Evolutionary conservation across 2,797 vertebrate species (phyloP), one percentile per base, ranked within the genome.

Genomic region (Gallirallus australis): DNA sequence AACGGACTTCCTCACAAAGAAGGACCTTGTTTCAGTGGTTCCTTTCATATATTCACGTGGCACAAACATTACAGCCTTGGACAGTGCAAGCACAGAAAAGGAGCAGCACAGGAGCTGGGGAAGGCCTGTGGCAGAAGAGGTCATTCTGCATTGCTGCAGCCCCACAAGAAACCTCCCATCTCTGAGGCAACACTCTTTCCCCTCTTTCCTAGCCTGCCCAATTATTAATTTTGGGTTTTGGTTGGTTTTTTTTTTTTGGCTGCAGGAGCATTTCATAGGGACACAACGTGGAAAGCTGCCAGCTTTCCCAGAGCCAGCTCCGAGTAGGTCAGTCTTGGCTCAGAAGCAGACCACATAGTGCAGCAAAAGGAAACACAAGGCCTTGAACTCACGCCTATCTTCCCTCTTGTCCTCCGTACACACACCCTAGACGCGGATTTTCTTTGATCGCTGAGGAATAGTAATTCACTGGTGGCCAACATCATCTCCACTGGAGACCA

Each of bases 281-380:
- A 94, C 66, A 78, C 50, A 66, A 56, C 6, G 5, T 91, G 96
- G 96, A 94, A 73, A 53, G 42, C 73, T 65, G 94, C 82, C 95
- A 97, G 82, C 56, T 50, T 82, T 73, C 72, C 83, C 83, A 48
- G 79, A 89, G 94, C 94, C 94, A 97, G 59, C 73, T 92, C 82
- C 0, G 69, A 94, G 82, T 53, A 95, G 94, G 91, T 95, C 96
- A 96, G 90, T 63, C 83, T 92, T 95, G 95, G 95, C 96, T 95
- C 94, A 31, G 86, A 57, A 75, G 90, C 90, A 90, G 88, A 91
- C 69, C 89, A 69, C 94, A 96, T 6, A 96, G 78, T 3, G 0
- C 82, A 95, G 94, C 72, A 73, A 73, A 93, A 94, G 90, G 87
- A 95, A 95, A 90, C 72, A 54, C 72, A 76, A 72, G 80, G 82